Percentiles rank a stretch among this genome's conserved stretches.
Evolutionary conservation across 1,140 invertebrate genomes (phyloP).

Genomic region (Druon quercuslanigerum): DNA sequence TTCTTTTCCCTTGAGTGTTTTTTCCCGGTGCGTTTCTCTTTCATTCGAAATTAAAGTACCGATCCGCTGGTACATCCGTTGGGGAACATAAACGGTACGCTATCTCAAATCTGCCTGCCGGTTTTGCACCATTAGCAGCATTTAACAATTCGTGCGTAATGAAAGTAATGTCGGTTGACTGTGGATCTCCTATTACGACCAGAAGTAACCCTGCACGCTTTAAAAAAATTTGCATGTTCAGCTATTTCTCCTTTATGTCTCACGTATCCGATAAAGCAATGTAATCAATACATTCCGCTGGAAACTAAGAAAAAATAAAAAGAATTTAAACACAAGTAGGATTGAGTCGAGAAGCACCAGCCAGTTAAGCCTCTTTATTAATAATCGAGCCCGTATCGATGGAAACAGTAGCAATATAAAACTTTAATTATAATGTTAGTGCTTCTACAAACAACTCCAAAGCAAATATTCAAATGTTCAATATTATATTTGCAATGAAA

Average conservation of each 20-base stretch:
- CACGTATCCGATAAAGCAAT: neutral
- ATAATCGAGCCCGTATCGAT: no score
- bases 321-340: no score
- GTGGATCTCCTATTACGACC: slow-evolving; percentile 5
- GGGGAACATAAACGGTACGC: slow-evolving; percentile 17
- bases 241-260: neutral
- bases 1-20: neutral
- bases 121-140: slow-evolving; percentile 27
- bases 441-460: no score
- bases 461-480: no score
- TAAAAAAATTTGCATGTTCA: slow-evolving; percentile 4
- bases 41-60: slow-evolving; percentile 25
- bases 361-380: no score
- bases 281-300: neutral
- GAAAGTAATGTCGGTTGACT: slow-evolving; percentile 10
- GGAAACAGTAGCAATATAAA: no score
- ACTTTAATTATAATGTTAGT: no score
- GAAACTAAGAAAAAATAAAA: neutral
- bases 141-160: slow-evolving; percentile 26
- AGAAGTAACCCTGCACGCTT: neutral
- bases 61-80: slow-evolving; percentile 12
- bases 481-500: no score
- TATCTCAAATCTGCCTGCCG: slow-evolving; percentile 17
- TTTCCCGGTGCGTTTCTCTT: neutral
- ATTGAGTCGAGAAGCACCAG: no score